These are phyloP conservation scores for Harpagifer antarcticus DNA, from an alignment of 2,797 vertebrate species.

Conservation along the genomic window DNA sequence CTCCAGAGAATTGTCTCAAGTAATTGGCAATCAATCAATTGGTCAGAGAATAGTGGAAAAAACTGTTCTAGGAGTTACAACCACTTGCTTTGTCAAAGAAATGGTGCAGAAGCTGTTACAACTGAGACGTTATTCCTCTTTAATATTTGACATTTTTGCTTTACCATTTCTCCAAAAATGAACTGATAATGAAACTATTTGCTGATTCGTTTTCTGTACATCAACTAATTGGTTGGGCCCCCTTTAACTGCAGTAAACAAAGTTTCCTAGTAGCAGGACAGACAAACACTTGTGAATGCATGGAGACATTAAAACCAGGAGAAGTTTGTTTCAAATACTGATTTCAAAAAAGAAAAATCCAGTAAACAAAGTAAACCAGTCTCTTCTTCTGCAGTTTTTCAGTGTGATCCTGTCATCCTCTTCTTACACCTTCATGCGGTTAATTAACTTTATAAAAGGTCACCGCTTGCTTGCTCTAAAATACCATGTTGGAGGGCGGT, in stretches of 20 bases:
- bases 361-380: neutral
- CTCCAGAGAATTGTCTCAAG: neutral
- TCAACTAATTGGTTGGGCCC: too few species aligned
- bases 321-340: neutral
- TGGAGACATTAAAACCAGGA: neutral
- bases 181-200: neutral
- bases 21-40: neutral
- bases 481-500: too few species aligned
- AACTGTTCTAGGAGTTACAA: too few species aligned
- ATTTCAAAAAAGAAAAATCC: neutral
- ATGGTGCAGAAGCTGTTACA: neutral
- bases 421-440: neutral
- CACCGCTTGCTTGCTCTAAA: neutral
- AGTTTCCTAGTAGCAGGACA: neutral
- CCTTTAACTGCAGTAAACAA: neutral
- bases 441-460: constrained; percentile 15
- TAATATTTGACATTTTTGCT: too few species aligned
- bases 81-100: neutral
- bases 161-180: neutral
- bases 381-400: neutral
- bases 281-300: neutral
- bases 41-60: too few species aligned
- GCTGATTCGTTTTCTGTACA: neutral
- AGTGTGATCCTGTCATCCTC: neutral
- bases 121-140: too few species aligned